Conservation (phyloP, 1,140 invertebrate species). For the Paracyclopina nana region DNA sequence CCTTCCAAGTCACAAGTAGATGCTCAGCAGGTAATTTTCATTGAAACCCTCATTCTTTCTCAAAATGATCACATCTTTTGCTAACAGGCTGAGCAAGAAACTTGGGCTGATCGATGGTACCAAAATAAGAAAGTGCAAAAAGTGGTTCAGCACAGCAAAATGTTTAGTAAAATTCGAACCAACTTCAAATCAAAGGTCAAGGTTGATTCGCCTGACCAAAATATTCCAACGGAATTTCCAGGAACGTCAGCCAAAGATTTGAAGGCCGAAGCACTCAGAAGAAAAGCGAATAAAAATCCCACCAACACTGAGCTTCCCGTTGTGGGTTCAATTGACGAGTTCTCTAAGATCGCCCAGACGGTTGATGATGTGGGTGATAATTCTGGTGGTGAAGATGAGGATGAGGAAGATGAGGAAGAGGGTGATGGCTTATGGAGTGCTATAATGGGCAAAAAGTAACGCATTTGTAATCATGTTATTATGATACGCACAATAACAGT, state of each 20-base stretch:
- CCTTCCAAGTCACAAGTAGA: constrained; percentile 1
- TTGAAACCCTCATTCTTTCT: constrained; percentile 19
- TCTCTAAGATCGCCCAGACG: background rate
- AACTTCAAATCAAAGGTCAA: constrained; percentile 22
- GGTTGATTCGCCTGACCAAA: too few relatives aligned
- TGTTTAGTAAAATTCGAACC: constrained; percentile 22
- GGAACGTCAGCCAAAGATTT: too few relatives aligned
- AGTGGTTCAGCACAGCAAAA: constrained; percentile 23
- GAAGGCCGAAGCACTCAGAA: background rate
- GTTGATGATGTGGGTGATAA: background rate
- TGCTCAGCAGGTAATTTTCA: constrained; percentile 17
- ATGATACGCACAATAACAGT: too few relatives aligned
- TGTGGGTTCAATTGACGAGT: constrained; percentile 11
- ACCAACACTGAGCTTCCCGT: constrained; percentile 1
- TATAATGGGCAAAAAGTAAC: constrained; percentile 2
- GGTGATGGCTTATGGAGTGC: constrained; percentile 6
- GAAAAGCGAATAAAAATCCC: background rate
- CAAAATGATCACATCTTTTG: too few relatives aligned
- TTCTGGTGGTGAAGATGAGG: background rate
- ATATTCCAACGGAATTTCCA: too few relatives aligned
- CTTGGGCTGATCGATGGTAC: constrained; percentile 24
- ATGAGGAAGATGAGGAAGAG: constrained; percentile 8
- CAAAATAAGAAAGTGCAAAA: constrained; percentile 24
- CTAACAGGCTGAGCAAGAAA: constrained; percentile 18
- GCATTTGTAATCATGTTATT: too few relatives aligned